Conservation (phyloP, 2,888 invertebrate species). For the Stramonita haemastoma region DNA sequence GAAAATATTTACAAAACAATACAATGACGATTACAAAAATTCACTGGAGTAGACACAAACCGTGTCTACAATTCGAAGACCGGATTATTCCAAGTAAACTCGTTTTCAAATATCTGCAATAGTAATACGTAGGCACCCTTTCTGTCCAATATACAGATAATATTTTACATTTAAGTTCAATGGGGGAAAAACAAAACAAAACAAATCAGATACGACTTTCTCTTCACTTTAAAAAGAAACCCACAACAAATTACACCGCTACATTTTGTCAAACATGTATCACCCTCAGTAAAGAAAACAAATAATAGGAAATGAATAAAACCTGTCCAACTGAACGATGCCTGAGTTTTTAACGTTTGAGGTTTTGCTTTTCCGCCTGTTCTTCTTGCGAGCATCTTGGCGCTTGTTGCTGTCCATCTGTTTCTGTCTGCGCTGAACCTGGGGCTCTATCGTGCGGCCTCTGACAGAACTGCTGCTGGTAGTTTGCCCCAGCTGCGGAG, state of each 20-base stretch:
- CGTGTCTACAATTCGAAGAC: too few species aligned
- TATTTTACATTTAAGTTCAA: too few species aligned
- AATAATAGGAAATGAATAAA: not conserved
- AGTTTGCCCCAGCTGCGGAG: conserved; percentile 11
- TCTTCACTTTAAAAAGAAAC: not conserved
- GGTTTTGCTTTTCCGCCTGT: conserved; percentile 27
- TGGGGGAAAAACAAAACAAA: too few species aligned
- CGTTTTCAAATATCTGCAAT: too few species aligned
- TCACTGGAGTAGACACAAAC: too few species aligned
- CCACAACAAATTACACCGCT: not conserved
- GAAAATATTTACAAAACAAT: too few species aligned
- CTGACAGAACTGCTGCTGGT: not conserved
- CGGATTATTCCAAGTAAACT: too few species aligned
- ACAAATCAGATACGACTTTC: too few species aligned
- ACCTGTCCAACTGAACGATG: not conserved
- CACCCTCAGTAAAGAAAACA: not conserved
- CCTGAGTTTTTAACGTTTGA: not conserved
- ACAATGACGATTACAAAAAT: too few species aligned
- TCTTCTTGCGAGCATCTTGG: conserved; percentile 3
- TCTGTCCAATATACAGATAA: too few species aligned
- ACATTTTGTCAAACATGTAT: not conserved
- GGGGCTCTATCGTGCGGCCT: conserved; percentile 3
- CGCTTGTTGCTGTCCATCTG: not conserved
- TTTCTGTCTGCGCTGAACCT: conserved; percentile 17
- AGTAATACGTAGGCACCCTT: too few species aligned